Conservation (phyloP, 2,888 invertebrate genomes). For the Abrostola triplasia region DNA sequence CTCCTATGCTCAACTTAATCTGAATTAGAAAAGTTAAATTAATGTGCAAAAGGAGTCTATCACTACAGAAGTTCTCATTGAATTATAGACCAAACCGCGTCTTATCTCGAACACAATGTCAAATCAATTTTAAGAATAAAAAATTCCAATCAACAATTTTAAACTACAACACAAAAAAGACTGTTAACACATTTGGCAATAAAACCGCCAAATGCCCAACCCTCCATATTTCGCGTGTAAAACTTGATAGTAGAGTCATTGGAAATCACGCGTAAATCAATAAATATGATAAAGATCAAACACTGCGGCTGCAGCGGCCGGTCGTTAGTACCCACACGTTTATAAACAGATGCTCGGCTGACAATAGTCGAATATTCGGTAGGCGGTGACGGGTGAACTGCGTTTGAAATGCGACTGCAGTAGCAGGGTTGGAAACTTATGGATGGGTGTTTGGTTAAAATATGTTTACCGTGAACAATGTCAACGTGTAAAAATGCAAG, state of each 20-base stretch:
- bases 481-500: no score
- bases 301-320: slow-evolving; percentile 50
- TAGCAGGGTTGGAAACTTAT: slow-evolving; percentile 58
- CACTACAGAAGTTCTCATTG: neutral
- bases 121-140: slow-evolving; percentile 5
- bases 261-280: slow-evolving; percentile 65
- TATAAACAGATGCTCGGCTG: slow-evolving; percentile 78
- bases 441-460: slow-evolving; percentile 58
- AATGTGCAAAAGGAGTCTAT: no score
- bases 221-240: slow-evolving; percentile 20
- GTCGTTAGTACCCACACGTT: slow-evolving; percentile 67
- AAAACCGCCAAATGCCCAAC: slow-evolving; percentile 19
- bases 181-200: slow-evolving; percentile 38
- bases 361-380: slow-evolving; percentile 83
- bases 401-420: slow-evolving; percentile 54
- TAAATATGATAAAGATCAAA: slow-evolving; percentile 66
- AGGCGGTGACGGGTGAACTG: slow-evolving; percentile 84
- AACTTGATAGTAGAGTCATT: slow-evolving; percentile 42
- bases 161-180: slow-evolving; percentile 17
- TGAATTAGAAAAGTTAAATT: no score
- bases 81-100: neutral
- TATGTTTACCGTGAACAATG: neutral
- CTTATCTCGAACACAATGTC: neutral
- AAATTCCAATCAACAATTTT: slow-evolving; percentile 1
- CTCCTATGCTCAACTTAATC: no score